These are phyloP conservation scores for Drosophila lacicola DNA, from an alignment of 2,888 invertebrate genomes.

Conservation along the genomic window DNA sequence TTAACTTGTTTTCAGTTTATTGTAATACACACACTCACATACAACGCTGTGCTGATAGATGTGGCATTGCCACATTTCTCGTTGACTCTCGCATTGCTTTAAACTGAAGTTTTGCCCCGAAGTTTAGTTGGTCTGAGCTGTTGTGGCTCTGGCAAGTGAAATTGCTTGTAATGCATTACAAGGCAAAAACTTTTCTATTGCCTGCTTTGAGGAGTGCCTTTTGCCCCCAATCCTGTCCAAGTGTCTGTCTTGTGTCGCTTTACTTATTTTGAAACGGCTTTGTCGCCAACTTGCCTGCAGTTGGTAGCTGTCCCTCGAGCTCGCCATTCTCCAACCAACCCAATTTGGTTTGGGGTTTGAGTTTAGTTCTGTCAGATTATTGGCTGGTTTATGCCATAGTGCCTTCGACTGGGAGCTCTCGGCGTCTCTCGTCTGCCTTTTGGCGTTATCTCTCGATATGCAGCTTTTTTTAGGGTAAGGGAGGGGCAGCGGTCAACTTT, in stretches of 20 bases:
- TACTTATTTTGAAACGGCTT: conserved; percentile 48
- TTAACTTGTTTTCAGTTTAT: conserved; percentile 46
- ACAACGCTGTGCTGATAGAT: conserved; percentile 49
- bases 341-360: conserved; percentile 30
- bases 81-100: conserved; percentile 53
- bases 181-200: conserved; percentile 65
- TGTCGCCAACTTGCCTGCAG: conserved; percentile 46
- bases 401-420: conserved; percentile 3
- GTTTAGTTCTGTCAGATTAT: conserved; percentile 60
- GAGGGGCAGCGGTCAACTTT: conserved; percentile 60
- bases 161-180: conserved; percentile 80
- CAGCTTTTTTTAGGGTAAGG: conserved; percentile 25
- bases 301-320: conserved; percentile 12
- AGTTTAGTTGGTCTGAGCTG: conserved; percentile 12
- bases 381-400: conserved; percentile 68
- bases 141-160: conserved; percentile 65
- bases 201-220: conserved; percentile 56
- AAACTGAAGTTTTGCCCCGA: conserved; percentile 46
- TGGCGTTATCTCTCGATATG: conserved; percentile 70
- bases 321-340: conserved; percentile 13
- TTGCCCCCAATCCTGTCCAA: conserved; percentile 2
- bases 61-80: conserved; percentile 33
- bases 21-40: conserved; percentile 17
- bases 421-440: conserved; percentile 27
- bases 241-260: conserved; percentile 42